phyloP scores from a whole-genome alignment of 2,797 vertebrate genomes.

The Mus caroli region DNA sequence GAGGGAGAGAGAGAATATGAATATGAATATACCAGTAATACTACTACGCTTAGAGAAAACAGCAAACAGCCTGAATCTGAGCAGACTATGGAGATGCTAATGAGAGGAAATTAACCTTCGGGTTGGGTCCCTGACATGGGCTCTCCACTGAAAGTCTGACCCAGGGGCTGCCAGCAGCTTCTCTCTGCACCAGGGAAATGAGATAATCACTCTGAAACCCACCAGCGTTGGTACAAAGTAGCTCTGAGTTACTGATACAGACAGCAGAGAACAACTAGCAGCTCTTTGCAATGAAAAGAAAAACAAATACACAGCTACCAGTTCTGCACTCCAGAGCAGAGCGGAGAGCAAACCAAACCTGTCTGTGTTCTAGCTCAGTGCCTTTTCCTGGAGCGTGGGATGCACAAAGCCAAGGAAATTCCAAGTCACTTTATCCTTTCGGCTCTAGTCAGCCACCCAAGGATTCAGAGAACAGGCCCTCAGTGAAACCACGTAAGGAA shows the following conservation, averaged over 20 bases:
- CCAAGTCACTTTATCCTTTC: slow-evolving; percentile 1
- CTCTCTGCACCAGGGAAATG: slow-evolving; percentile 83
- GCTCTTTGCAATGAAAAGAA: slow-evolving; percentile 19
- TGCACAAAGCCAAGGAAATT: neutral
- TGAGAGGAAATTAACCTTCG: slow-evolving; percentile 91
- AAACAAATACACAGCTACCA: neutral
- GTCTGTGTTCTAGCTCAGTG: neutral
- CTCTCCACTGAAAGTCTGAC: slow-evolving; percentile 87
- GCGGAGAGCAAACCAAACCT: neutral
- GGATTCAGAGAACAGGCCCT: neutral
- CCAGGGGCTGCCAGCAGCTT: slow-evolving; percentile 83
- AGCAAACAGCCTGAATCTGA: slow-evolving; percentile 66
- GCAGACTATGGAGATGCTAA: slow-evolving; percentile 90
- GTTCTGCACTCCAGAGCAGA: neutral
- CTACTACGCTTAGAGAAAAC: slow-evolving; percentile 59
- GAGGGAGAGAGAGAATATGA: neutral
- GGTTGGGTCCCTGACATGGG: slow-evolving; percentile 88
- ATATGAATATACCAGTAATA: slow-evolving; percentile 57
- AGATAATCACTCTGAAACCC: slow-evolving; percentile 87
- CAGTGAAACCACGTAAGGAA: neutral
- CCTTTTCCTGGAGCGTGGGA: neutral
- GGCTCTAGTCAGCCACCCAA: slow-evolving; percentile 8
- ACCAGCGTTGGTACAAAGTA: slow-evolving; percentile 66
- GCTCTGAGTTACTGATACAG: slow-evolving; percentile 23
- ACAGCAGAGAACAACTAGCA: slow-evolving; percentile 46